These are phyloP conservation scores for Bombylius major DNA, from an alignment of 2,888 invertebrate species.

Conservation along the genomic window DNA sequence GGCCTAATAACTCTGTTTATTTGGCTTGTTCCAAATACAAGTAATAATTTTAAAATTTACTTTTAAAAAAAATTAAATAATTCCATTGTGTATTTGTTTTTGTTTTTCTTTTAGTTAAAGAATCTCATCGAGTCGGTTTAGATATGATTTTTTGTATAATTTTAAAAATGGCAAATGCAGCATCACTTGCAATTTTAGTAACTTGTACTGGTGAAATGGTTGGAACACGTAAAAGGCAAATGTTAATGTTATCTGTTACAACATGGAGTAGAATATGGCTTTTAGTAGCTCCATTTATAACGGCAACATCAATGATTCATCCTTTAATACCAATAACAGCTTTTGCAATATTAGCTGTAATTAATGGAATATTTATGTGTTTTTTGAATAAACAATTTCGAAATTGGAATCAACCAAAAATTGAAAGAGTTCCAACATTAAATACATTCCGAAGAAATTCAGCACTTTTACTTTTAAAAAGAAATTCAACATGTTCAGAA, in stretches of 20 bases:
- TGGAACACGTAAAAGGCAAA: slow-evolving; percentile 21
- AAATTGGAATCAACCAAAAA: slow-evolving; percentile 25
- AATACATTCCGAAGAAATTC: slow-evolving; percentile 27
- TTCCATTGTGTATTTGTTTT: neutral
- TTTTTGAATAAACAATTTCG: slow-evolving; percentile 28
- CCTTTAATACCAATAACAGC: slow-evolving; percentile 28
- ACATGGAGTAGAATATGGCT: slow-evolving; percentile 29
- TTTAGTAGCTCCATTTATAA: slow-evolving; percentile 26
- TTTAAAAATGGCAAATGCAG: slow-evolving; percentile 32
- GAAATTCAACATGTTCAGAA: slow-evolving; percentile 18
- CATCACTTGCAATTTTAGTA: slow-evolving; percentile 30
- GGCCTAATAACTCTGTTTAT: slow-evolving; percentile 27
- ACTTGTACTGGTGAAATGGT: slow-evolving; percentile 35
- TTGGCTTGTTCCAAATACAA: slow-evolving; percentile 28
- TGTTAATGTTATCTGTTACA: slow-evolving; percentile 26
- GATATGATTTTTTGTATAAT: slow-evolving; percentile 30
- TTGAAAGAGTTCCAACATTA: slow-evolving; percentile 26
- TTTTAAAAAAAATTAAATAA: neutral
- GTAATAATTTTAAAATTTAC: slow-evolving; percentile 16
- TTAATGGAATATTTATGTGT: slow-evolving; percentile 28
- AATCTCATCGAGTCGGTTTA: slow-evolving; percentile 26
- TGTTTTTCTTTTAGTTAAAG: slow-evolving; percentile 16
- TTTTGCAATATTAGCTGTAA: slow-evolving; percentile 27
- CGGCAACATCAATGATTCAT: slow-evolving; percentile 25
- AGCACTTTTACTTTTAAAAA: slow-evolving; percentile 21